Evolutionary conservation across 2,888 invertebrate genomes (phyloP).

Genomic region (Synanthedon formicaeformis): DNA sequence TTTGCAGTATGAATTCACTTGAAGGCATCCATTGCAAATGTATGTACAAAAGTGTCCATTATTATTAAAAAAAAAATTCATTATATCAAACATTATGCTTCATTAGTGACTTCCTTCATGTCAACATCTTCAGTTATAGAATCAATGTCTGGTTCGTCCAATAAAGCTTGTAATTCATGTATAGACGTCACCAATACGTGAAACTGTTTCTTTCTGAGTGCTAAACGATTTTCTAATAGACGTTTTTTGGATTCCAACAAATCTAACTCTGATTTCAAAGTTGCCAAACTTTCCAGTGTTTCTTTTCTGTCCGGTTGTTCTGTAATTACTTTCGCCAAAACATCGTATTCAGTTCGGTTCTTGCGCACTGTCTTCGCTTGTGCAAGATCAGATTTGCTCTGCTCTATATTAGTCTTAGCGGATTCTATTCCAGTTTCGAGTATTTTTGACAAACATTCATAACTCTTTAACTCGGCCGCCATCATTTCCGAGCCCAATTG

Average conservation of each 20-base stretch:
- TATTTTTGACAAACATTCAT: slow-evolving; percentile 79
- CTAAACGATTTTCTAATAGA: slow-evolving; percentile 80
- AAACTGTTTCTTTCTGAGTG: slow-evolving; percentile 89
- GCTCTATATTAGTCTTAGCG: slow-evolving; percentile 84
- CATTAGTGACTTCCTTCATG: slow-evolving; percentile 40
- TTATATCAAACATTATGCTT: slow-evolving; percentile 11
- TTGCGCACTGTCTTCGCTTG: slow-evolving; percentile 89
- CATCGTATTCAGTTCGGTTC: slow-evolving; percentile 93
- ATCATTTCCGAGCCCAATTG: slow-evolving; percentile 84
- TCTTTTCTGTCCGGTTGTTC: slow-evolving; percentile 90
- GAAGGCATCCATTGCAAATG: no score
- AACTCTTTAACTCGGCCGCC: slow-evolving; percentile 84
- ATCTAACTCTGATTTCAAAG: slow-evolving; percentile 79
- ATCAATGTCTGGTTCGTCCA: slow-evolving; percentile 76
- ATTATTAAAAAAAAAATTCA: no score
- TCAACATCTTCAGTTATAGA: slow-evolving; percentile 46
- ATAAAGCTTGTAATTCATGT: slow-evolving; percentile 83
- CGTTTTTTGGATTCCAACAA: slow-evolving; percentile 78
- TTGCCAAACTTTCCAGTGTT: slow-evolving; percentile 76
- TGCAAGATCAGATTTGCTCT: slow-evolving; percentile 82
- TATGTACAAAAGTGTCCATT: no score
- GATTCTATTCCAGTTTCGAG: slow-evolving; percentile 84
- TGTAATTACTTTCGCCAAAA: slow-evolving; percentile 89
- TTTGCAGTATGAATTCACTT: no score
- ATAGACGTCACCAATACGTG: slow-evolving; percentile 89